phyloP scores from a whole-genome alignment of 1,140 invertebrate genomes.

The Bradynema listronoti region DNA sequence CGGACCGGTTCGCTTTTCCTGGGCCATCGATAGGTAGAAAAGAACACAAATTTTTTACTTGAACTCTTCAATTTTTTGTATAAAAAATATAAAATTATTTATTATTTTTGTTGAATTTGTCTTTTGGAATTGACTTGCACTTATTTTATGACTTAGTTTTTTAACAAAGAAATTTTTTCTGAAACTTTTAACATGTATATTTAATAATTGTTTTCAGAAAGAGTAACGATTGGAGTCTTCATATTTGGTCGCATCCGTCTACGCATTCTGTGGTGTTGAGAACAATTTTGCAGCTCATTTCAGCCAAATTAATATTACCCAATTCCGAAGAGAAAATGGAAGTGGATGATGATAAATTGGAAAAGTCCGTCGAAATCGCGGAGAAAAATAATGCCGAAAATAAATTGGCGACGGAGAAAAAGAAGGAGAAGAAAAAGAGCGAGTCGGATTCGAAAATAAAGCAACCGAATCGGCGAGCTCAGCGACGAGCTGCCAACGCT shows the following conservation, averaged over 20 bases:
- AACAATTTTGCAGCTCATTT: background rate
- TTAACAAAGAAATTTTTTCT: too few relatives aligned
- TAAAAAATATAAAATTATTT: too few relatives aligned
- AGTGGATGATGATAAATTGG: background rate
- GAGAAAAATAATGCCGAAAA: background rate
- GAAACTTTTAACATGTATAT: background rate
- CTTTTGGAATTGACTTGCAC: slow-evolving; percentile 1
- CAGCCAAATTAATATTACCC: background rate
- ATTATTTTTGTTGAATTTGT: too few relatives aligned
- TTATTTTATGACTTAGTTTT: background rate
- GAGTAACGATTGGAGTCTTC: slow-evolving; percentile 10
- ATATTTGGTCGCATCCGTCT: slow-evolving; percentile 22
- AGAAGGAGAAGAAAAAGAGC: too few relatives aligned
- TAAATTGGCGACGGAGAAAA: background rate
- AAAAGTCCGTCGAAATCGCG: background rate
- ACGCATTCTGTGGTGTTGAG: background rate
- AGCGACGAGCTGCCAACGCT: too few relatives aligned
- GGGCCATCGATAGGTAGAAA: too few relatives aligned
- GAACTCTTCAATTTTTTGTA: too few relatives aligned
- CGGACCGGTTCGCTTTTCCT: slow-evolving; percentile 28
- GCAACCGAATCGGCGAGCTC: too few relatives aligned
- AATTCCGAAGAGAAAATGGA: background rate
- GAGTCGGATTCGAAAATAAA: too few relatives aligned
- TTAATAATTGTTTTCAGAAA: background rate
- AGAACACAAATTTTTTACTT: too few relatives aligned